Evolutionary conservation across 1,140 invertebrate genomes (phyloP).

Genomic region (Wasmannia auropunctata): DNA sequence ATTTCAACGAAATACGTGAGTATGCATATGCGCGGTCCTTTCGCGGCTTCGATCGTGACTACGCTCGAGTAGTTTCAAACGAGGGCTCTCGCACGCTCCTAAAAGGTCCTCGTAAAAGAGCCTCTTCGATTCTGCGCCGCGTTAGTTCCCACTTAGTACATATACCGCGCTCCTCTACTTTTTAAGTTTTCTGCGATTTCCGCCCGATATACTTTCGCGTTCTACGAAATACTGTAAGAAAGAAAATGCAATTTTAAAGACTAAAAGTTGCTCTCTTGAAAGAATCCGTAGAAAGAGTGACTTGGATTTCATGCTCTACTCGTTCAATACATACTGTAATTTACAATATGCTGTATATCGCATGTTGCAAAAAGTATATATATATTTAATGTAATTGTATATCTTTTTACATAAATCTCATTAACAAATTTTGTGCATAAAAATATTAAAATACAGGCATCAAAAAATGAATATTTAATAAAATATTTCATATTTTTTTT

Average conservation of each 20-base stretch:
- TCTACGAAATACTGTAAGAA: background rate
- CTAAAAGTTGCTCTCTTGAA: slow-evolving; percentile 5
- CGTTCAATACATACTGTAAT: background rate
- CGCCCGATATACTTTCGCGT: background rate
- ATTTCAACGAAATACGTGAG: slow-evolving; percentile 99
- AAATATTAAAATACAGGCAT: background rate
- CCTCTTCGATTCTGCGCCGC: slow-evolving; percentile 9
- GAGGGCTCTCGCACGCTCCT: slow-evolving; percentile 23
- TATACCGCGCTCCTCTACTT: background rate
- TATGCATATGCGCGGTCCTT: slow-evolving; percentile 79
- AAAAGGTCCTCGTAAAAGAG: slow-evolving; percentile 43
- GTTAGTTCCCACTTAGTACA: slow-evolving; percentile 43
- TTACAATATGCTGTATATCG: background rate
- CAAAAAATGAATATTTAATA: background rate
- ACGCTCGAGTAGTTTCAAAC: slow-evolving; percentile 45
- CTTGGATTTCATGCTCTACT: too few relatives aligned
- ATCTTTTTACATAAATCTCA: background rate
- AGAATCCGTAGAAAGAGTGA: background rate
- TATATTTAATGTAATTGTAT: background rate
- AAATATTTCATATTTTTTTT: slow-evolving; percentile 4
- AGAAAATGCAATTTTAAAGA: background rate
- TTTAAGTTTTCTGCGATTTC: slow-evolving; percentile 24
- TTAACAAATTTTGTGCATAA: background rate
- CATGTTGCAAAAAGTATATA: background rate
- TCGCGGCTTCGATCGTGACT: slow-evolving; percentile 52